Base-by-base conservation (phyloP, 1,140 invertebrate species). In the Lordiphosa stackelbergi region DNA sequence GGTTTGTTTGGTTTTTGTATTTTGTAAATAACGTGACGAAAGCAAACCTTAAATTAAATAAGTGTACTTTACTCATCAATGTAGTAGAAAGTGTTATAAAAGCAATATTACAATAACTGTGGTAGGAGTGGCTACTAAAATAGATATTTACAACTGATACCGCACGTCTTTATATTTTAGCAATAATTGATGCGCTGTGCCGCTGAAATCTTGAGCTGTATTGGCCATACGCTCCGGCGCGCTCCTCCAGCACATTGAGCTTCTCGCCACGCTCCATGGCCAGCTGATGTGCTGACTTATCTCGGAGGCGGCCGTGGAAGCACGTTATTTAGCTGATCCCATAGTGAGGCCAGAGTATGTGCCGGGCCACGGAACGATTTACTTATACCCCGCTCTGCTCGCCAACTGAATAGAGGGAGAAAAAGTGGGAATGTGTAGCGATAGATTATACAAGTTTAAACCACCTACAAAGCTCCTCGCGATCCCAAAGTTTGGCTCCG, bases 101-200 rank as follows among this genome's bases (percentile, higher is more conserved):
- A 86, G 85, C 85, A 86, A 86, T 86, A 86, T 86, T 86, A 86
- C 85, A 86, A 86, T 86, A 86, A 86, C 85, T 86, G 85, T 86
- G 85, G 85, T 86, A 86, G 85, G 85, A 86, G 85, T 86, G 84
- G 79, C 79, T 86, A 73, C 73, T 85, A 86, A 85, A 86, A 86
- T 74, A 85, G 73, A 85, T 86, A 86, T 86, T 90, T 93, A 98
- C 91, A 98, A 93, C 89, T 98, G 96, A 90, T 98, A 98, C 97
- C n/a, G n/a, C 97, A 98, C 90, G 90, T 99, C 98, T 90, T 97
- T 97, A 91, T 98, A 98, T 90, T 98, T 98, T 90, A 96, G 92
- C 93, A 98, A 96, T 72, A 97, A 92, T 88, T 95, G 92, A 89
- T 98, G 95, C 62, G 97, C 94, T 62, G 94, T 91, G 49, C 91